phyloP scores from a whole-genome alignment of 2,888 invertebrate species.

The Pyrgus malvae region DNA sequence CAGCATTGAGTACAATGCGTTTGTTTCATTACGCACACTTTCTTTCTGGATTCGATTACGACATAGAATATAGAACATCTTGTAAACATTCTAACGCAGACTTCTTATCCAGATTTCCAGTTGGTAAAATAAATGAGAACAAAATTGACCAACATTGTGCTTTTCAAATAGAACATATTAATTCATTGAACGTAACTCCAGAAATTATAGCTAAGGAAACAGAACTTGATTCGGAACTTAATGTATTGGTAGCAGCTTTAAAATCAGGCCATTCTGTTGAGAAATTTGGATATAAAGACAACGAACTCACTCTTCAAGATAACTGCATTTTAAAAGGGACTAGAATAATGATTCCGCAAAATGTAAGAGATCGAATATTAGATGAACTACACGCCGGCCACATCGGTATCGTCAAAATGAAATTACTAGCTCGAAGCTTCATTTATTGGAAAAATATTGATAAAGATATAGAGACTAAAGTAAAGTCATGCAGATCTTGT shows the following conservation, averaged over 20 bases:
- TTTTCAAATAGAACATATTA: not conserved
- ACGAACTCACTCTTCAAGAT: not conserved
- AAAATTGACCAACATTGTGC: no score
- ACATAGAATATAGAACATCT: no score
- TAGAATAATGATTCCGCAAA: not conserved
- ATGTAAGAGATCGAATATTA: not conserved
- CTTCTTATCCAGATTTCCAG: no score
- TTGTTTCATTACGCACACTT: no score
- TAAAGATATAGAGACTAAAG: slow-evolving; percentile 1
- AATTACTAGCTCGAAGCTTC: slow-evolving; percentile 2
- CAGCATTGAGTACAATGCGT: no score
- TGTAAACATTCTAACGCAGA: no score
- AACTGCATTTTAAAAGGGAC: not conserved
- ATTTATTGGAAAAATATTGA: slow-evolving; percentile 9
- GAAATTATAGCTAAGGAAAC: not conserved
- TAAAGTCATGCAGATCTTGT: not conserved
- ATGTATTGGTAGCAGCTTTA: not conserved
- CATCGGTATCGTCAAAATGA: slow-evolving; percentile 5
- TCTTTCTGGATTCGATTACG: no score
- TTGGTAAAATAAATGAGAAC: no score
- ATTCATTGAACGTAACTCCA: not conserved
- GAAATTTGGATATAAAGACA: not conserved
- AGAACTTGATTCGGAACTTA: not conserved
- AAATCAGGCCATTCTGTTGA: not conserved
- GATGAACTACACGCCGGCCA: not conserved